Conservation (phyloP, 1,140 invertebrate genomes). For the Pantala flavescens region DNA sequence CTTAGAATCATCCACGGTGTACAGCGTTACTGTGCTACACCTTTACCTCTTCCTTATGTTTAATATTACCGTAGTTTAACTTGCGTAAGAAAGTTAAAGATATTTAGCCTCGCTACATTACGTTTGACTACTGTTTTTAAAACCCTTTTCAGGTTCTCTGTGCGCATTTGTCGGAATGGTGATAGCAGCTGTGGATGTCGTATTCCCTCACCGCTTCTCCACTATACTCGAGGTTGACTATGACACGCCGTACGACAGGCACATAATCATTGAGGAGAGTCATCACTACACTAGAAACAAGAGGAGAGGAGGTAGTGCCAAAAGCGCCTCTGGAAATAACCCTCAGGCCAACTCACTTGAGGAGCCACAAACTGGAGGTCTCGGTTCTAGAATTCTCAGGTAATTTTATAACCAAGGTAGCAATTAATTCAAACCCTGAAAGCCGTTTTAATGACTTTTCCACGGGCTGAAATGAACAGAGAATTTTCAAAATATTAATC, state of each 20-base stretch:
- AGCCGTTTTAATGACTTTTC: too few relatives aligned
- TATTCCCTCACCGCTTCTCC: slow-evolving; percentile 83
- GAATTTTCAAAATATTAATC: too few relatives aligned
- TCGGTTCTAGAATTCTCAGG: slow-evolving; percentile 51
- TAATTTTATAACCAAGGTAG: too few relatives aligned
- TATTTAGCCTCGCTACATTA: too few relatives aligned
- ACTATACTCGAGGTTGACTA: slow-evolving; percentile 89
- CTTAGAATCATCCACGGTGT: too few relatives aligned
- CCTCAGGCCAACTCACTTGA: slow-evolving; percentile 40
- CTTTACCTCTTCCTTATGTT: too few relatives aligned
- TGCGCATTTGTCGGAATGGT: slow-evolving; percentile 63
- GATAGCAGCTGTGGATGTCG: slow-evolving; percentile 69
- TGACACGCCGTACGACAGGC: slow-evolving; percentile 83
- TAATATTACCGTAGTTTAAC: too few relatives aligned
- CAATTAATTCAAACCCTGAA: too few relatives aligned
- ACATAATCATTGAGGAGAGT: slow-evolving; percentile 83
- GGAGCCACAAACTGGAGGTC: slow-evolving; percentile 41
- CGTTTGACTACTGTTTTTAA: too few relatives aligned
- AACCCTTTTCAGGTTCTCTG: slow-evolving; percentile 52
- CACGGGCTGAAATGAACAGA: too few relatives aligned
- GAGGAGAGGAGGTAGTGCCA: slow-evolving; percentile 33
- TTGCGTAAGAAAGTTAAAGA: too few relatives aligned
- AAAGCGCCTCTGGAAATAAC: not conserved
- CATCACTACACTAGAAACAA: slow-evolving; percentile 56
- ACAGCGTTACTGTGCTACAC: too few relatives aligned